These are phyloP conservation scores for Vandiemenella viatica DNA, from an alignment of 2,888 invertebrate species.

Conservation along the genomic window DNA sequence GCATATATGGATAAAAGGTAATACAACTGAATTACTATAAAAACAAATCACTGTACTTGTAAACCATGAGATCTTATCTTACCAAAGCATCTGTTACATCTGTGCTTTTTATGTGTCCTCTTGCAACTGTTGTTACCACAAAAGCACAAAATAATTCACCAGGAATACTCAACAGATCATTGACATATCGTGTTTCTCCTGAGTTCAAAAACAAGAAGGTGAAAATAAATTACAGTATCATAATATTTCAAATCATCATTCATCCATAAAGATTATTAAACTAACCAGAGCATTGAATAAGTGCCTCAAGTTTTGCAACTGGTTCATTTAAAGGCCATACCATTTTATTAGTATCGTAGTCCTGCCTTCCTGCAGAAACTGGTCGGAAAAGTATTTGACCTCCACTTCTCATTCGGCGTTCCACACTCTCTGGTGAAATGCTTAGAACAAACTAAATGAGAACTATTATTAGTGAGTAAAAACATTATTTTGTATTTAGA, in stretches of 20 bases:
- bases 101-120: slow-evolving; percentile 43
- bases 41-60: too few species aligned
- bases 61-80: too few species aligned
- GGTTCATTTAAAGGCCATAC: slow-evolving; percentile 64
- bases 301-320: slow-evolving; percentile 55
- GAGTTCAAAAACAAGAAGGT: slow-evolving; percentile 22
- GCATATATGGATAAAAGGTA: too few species aligned
- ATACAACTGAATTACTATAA: too few species aligned
- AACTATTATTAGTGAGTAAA: background rate
- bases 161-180: slow-evolving; percentile 50
- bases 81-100: slow-evolving; percentile 52
- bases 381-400: slow-evolving; percentile 41
- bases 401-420: slow-evolving; percentile 31
- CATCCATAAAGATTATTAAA: too few species aligned
- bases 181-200: slow-evolving; percentile 64
- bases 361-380: slow-evolving; percentile 50
- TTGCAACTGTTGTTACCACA: slow-evolving; percentile 42
- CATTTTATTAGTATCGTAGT: slow-evolving; percentile 49
- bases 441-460: slow-evolving; percentile 38
- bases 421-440: slow-evolving; percentile 30
- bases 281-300: slow-evolving; percentile 35
- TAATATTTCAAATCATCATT: too few species aligned
- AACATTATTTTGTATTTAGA: background rate
- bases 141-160: slow-evolving; percentile 58
- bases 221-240: too few species aligned